phyloP scores from a whole-genome alignment of 2,888 invertebrate species.

The Microdon myrmicae region DNA sequence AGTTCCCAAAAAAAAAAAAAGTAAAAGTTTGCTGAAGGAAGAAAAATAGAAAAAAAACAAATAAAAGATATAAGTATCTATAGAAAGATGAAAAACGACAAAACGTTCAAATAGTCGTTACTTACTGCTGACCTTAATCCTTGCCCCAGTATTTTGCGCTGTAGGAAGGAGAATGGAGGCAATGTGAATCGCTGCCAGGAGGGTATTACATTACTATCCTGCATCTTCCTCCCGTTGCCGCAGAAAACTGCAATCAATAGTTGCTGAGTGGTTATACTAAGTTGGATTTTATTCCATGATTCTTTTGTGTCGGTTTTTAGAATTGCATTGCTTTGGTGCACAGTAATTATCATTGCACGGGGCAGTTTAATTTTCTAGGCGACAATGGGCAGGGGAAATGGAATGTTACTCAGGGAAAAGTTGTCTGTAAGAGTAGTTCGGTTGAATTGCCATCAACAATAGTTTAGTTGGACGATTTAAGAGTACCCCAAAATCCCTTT shows the following conservation, averaged over 20 bases:
- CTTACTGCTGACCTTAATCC: constrained; percentile 51
- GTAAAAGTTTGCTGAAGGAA: constrained; percentile 32
- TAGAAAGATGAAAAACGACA: not conserved
- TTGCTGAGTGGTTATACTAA: too few relatives aligned
- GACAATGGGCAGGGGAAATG: constrained; percentile 25
- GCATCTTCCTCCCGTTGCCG: constrained; percentile 30
- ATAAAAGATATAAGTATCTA: not conserved
- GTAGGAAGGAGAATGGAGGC: not conserved
- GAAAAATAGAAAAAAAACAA: not conserved
- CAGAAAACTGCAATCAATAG: constrained; percentile 44
- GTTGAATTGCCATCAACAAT: too few relatives aligned
- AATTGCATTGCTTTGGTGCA: constrained; percentile 49
- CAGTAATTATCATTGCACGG: constrained; percentile 31
- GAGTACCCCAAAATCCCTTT: too few relatives aligned
- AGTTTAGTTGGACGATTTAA: too few relatives aligned
- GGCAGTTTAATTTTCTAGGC: constrained; percentile 6
- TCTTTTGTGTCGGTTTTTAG: constrained; percentile 30
- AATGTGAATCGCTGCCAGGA: constrained; percentile 7
- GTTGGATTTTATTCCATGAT: constrained; percentile 18
- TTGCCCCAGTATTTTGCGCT: constrained; percentile 41
- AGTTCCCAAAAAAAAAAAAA: constrained; percentile 20
- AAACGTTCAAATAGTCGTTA: constrained; percentile 34
- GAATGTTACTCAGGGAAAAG: too few relatives aligned
- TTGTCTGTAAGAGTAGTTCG: too few relatives aligned
- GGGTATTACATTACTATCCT: constrained; percentile 44